Percentiles rank a stretch among this genome's conserved stretches.
phyloP scores from a whole-genome alignment of 2,113 vertebrate species.

The Choloepus hoffmanni region DNA sequence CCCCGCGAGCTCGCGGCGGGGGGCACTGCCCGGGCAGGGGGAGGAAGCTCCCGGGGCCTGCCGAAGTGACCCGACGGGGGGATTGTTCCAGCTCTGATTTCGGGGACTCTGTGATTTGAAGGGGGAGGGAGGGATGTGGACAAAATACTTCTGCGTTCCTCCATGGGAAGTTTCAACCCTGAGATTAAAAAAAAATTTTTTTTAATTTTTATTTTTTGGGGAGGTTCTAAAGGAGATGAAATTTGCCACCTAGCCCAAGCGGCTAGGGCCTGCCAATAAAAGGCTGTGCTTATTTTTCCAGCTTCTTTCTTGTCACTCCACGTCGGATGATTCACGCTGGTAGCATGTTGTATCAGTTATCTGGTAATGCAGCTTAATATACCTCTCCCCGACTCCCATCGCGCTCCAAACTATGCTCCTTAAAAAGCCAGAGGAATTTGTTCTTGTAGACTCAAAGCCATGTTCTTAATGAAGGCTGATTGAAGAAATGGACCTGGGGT shows the following conservation, averaged over 20 bases:
- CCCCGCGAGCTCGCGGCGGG: neutral
- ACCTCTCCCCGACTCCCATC: constrained; percentile 35
- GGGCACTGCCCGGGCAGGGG: neutral
- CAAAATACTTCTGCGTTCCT: constrained; percentile 79
- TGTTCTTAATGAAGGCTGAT: constrained; percentile 86
- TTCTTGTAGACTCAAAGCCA: constrained; percentile 84
- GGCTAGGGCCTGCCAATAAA: constrained; percentile 80
- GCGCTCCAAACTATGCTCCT: constrained; percentile 84
- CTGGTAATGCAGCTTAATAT: constrained; percentile 82
- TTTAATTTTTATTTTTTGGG: neutral
- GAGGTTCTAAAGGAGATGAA: constrained; percentile 74
- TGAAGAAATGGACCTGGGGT: constrained; percentile 82
- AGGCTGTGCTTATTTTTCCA: constrained; percentile 80
- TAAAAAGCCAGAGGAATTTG: constrained; percentile 87
- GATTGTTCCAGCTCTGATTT: neutral
- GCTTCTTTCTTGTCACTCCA: constrained; percentile 84
- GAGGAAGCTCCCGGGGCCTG: neutral
- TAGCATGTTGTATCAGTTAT: constrained; percentile 87
- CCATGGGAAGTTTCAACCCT: constrained; percentile 78
- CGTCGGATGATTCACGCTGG: constrained; percentile 85
- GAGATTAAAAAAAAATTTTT: constrained; percentile 68
- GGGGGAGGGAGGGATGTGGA: constrained; percentile 64
- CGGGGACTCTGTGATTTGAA: neutral
- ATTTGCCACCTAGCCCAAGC: constrained; percentile 81
- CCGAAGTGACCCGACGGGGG: neutral